Conservation (phyloP, 2,113 vertebrate genomes). For the Hiodon alosoides region DNA sequence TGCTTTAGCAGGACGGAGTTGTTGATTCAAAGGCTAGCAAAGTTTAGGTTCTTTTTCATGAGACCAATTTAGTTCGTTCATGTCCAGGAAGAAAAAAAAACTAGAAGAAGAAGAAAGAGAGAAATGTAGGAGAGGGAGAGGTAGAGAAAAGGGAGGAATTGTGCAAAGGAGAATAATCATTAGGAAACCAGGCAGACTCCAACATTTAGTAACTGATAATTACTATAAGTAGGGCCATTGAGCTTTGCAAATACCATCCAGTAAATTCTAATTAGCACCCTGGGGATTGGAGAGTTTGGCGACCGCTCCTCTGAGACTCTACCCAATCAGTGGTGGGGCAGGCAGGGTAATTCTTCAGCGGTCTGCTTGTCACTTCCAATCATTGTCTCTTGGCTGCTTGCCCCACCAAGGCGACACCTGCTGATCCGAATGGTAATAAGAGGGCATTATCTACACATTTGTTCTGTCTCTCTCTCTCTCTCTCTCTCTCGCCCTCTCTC, state of each 20-base stretch:
- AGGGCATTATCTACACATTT: slow-evolving; percentile 67
- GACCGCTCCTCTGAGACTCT: slow-evolving; percentile 56
- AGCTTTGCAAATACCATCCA: slow-evolving; percentile 68
- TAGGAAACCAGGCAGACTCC: slow-evolving; percentile 51
- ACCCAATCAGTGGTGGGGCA: slow-evolving; percentile 49
- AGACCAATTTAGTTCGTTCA: slow-evolving; percentile 35
- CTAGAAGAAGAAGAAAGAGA: slow-evolving; percentile 30
- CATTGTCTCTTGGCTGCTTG: slow-evolving; percentile 64
- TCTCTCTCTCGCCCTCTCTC: no score
- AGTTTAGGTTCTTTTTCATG: slow-evolving; percentile 26
- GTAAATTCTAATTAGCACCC: slow-evolving; percentile 77
- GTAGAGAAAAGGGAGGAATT: not conserved
- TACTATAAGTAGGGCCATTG: slow-evolving; percentile 63
- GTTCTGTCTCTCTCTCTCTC: slow-evolving; percentile 57
- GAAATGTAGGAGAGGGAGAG: not conserved
- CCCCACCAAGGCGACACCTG: slow-evolving; percentile 59
- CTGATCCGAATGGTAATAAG: slow-evolving; percentile 66
- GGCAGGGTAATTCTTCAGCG: slow-evolving; percentile 72
- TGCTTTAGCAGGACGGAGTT: slow-evolving; percentile 30
- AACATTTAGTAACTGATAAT: slow-evolving; percentile 72
- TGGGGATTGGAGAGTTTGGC: slow-evolving; percentile 58
- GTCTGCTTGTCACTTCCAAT: slow-evolving; percentile 68
- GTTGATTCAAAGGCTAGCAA: slow-evolving; percentile 32
- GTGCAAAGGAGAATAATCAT: slow-evolving; percentile 50
- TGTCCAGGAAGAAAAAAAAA: slow-evolving; percentile 41